Base-by-base conservation (phyloP, 2,113 vertebrate genomes). In the Peromyscus polionotus region DNA sequence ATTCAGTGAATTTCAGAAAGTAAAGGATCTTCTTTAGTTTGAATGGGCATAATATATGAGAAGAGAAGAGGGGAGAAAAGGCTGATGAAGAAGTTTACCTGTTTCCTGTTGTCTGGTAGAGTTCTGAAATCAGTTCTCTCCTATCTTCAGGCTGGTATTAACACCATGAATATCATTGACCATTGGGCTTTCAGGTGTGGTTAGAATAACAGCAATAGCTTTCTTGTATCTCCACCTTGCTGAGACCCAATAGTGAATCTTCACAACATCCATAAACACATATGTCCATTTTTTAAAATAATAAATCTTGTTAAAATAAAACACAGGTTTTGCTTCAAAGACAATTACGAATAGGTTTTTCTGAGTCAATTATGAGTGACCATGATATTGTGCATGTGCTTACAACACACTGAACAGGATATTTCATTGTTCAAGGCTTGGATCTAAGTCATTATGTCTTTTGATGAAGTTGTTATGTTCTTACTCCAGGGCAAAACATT, bases 41-140 rank as follows among this genome's bases (percentile, higher is more conserved):
- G 3, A 1, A 1, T 77, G 39, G 13, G 3, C 0, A 72, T 59
- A 22, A 45, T 33, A 4, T 24, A 9, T 63, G 10, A 36, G 14
- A 9, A 36, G 4, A 79, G 3, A 59, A 70, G 4, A 80, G 1
- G 39, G 39, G 42, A 54, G 5, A 2, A 65, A 42, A 14, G 14
- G 1, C 13, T 8, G 1, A 87, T 7, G 7, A 22, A 42, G 0
- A 0, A 42, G 16, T 77, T 77, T 19, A 1, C 11, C 9, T 17
- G 1, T 20, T 57, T 19, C 63, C 31, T 95, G 9, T 10, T 79
- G 9, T 85, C 4, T 70, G 7, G 7, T 61, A 5, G 33, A 76
- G 22, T 10, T 17, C 5, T 42, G 26, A 36, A 4, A 19, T 84
- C 12, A 77, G 17, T 51, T n/a, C 14, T 57, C 7, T 57, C 1